Evolutionary conservation across 2,888 invertebrate genomes (phyloP).

Genomic region (Rambutsinella grinnellia): DNA sequence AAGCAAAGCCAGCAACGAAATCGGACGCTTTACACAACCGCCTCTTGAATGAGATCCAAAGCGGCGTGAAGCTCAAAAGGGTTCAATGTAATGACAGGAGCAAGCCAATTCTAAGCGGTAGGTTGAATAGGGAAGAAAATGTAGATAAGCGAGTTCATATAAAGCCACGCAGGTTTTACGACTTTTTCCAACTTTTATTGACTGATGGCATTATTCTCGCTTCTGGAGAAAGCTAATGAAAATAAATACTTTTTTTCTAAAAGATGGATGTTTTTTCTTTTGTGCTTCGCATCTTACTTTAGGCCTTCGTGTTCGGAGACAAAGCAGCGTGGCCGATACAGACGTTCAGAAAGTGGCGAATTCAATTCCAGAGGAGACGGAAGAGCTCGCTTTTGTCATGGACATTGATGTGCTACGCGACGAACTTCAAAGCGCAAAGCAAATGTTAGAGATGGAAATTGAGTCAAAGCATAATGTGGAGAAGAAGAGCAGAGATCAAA

Average conservation of each 20-base stretch:
- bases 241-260: constrained; percentile 8
- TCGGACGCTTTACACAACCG: constrained; percentile 65
- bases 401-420: constrained; percentile 92
- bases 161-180: too few relatives aligned
- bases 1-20: constrained; percentile 65
- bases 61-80: constrained; percentile 81
- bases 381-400: constrained; percentile 79
- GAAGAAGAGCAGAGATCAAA: constrained; percentile 86
- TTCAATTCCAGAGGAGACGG: constrained; percentile 69
- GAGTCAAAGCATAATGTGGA: constrained; percentile 88
- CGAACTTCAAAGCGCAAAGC: constrained; percentile 92
- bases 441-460: constrained; percentile 88
- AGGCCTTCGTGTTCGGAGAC: constrained; percentile 63
- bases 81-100: constrained; percentile 88
- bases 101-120: constrained; percentile 81
- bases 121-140: too few relatives aligned
- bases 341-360: constrained; percentile 68
- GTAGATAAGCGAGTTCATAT: too few relatives aligned
- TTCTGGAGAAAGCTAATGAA: not conserved
- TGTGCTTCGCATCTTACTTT: constrained; percentile 62
- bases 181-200: not conserved
- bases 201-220: not conserved
- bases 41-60: constrained; percentile 73
- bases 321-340: constrained; percentile 73
- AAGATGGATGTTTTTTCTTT: constrained; percentile 56